phyloP scores from a whole-genome alignment of 1,140 invertebrate species.

The Brachionus rotundiformis region DNA sequence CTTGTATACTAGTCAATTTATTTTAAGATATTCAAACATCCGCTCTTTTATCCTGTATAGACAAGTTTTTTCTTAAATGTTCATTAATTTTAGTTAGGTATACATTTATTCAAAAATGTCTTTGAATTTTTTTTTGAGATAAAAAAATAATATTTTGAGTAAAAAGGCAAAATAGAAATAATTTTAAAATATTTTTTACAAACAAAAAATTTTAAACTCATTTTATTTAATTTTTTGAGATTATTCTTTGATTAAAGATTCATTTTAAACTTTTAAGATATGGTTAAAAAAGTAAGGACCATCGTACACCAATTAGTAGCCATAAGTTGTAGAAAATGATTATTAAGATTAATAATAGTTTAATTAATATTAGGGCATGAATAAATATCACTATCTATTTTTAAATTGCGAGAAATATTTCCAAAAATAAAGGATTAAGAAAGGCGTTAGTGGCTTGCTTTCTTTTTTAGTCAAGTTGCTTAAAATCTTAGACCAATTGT shows the following conservation, averaged over 20 bases:
- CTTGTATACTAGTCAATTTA: neutral
- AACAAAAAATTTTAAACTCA: neutral
- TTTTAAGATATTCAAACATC: neutral
- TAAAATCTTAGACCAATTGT: neutral
- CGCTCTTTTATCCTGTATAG: neutral
- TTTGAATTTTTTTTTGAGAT: neutral
- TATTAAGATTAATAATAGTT: neutral
- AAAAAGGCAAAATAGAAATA: neutral
- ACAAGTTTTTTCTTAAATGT: neutral
- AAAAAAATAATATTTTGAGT: no score
- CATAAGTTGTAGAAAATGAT: neutral
- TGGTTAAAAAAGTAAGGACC: no score
- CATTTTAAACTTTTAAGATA: no score
- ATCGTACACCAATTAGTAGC: neutral
- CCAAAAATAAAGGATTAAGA: conserved; percentile 8
- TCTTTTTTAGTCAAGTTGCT: neutral
- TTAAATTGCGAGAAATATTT: conserved; percentile 12
- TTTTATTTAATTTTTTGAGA: no score
- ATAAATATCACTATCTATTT: neutral
- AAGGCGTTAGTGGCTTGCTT: conserved; percentile 13
- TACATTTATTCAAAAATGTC: neutral
- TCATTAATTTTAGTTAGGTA: neutral
- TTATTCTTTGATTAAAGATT: no score
- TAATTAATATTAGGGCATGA: neutral
- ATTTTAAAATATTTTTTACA: neutral